Percentiles rank a stretch among this genome's conserved stretches.
Conservation (phyloP, 2,113 vertebrate species). For the Varanus salvator region DNA sequence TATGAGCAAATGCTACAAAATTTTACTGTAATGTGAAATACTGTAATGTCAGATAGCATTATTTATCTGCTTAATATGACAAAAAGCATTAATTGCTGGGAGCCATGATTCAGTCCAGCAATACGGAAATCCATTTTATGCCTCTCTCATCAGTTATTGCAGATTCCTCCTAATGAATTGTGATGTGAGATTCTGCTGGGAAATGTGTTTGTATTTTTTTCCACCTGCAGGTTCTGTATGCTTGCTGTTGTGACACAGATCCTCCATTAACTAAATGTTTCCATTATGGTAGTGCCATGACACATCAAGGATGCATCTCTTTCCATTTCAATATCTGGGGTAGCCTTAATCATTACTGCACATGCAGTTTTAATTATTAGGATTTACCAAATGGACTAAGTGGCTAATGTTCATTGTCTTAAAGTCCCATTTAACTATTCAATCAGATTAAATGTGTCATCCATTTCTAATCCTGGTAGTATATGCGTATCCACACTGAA, state of each 20-base stretch:
- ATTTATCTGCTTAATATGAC: slow-evolving; percentile 77
- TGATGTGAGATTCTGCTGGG: slow-evolving; percentile 67
- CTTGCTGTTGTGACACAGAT: slow-evolving; percentile 63
- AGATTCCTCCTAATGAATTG: slow-evolving; percentile 67
- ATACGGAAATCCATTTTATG: slow-evolving; percentile 73
- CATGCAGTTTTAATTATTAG: slow-evolving; percentile 72
- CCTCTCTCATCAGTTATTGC: slow-evolving; percentile 69
- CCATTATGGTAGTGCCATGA: slow-evolving; percentile 53
- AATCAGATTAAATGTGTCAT: slow-evolving; percentile 55
- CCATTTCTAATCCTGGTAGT: slow-evolving; percentile 47
- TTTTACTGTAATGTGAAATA: slow-evolving; percentile 83
- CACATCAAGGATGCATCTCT: slow-evolving; percentile 60
- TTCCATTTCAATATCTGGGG: slow-evolving; percentile 46
- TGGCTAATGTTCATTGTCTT: slow-evolving; percentile 59
- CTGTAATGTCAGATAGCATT: slow-evolving; percentile 82
- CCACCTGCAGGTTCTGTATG: slow-evolving; percentile 63
- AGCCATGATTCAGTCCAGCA: slow-evolving; percentile 77
- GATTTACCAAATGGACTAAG: slow-evolving; percentile 58
- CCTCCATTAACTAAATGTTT: slow-evolving; percentile 70
- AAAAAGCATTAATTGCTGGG: slow-evolving; percentile 78
- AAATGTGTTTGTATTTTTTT: slow-evolving; percentile 55
- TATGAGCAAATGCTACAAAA: slow-evolving; percentile 78
- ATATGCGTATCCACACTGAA: slow-evolving; percentile 24
- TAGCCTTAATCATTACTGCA: slow-evolving; percentile 58
- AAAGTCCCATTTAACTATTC: slow-evolving; percentile 59